phyloP scores from a whole-genome alignment of 2,113 vertebrate genomes.

The Sinosuthora webbiana region DNA sequence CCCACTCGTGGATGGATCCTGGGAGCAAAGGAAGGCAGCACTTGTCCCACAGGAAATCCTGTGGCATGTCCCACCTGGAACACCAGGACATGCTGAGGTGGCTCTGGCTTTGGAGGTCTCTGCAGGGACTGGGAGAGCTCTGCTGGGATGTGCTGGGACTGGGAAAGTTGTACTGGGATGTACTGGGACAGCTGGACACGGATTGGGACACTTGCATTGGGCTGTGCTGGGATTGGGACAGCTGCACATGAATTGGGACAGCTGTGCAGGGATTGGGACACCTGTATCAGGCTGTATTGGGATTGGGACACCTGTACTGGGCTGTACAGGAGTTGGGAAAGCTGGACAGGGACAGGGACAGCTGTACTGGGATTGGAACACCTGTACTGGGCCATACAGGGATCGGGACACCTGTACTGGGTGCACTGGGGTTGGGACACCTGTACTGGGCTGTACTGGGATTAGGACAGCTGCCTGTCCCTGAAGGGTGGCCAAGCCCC shows the following conservation, averaged over 20 bases:
- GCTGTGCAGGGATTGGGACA: background rate
- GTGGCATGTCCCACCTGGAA: background rate
- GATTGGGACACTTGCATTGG: background rate
- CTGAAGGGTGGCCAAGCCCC: background rate
- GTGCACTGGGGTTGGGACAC: too few species aligned
- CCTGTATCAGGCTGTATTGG: background rate
- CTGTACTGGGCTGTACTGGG: background rate
- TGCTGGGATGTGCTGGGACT: background rate
- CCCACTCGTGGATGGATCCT: background rate
- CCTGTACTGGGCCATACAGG: too few species aligned
- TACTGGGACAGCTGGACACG: background rate
- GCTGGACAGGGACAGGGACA: background rate
- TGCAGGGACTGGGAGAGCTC: too few species aligned
- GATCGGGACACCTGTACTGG: accelerated
- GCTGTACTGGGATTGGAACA: accelerated
- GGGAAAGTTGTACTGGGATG: background rate
- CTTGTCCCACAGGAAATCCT: background rate
- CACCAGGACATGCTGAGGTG: accelerated
- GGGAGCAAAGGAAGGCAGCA: background rate
- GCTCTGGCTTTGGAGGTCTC: too few species aligned
- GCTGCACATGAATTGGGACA: too few species aligned
- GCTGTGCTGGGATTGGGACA: background rate
- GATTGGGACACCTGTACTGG: background rate
- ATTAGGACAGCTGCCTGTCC: accelerated
- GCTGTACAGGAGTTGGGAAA: background rate